phyloP scores from a whole-genome alignment of 2,888 invertebrate species.

The Campoplex capitator region DNA sequence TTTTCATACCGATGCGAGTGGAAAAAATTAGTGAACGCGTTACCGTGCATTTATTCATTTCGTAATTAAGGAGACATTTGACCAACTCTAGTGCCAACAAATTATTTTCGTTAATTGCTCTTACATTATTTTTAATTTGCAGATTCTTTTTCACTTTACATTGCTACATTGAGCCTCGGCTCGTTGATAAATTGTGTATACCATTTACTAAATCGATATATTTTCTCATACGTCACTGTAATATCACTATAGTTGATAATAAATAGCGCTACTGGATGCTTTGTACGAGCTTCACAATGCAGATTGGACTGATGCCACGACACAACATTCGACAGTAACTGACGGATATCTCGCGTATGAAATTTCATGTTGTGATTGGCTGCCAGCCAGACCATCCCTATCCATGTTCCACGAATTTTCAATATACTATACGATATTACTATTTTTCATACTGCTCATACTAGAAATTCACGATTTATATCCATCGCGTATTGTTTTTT shows the following conservation, averaged over 20 bases:
- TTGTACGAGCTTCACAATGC: slow-evolving; percentile 38
- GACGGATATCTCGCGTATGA: slow-evolving; percentile 72
- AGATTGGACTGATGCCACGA: slow-evolving; percentile 73
- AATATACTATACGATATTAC: slow-evolving; percentile 37
- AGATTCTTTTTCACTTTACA: neutral
- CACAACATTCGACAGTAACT: slow-evolving; percentile 73
- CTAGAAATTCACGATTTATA: slow-evolving; percentile 27
- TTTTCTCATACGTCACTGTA: neutral
- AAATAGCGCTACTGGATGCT: slow-evolving; percentile 11
- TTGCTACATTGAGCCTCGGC: neutral
- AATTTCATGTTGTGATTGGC: slow-evolving; percentile 75
- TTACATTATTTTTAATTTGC: neutral
- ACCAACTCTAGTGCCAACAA: neutral
- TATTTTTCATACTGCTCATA: slow-evolving; percentile 7
- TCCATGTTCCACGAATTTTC: slow-evolving; percentile 38
- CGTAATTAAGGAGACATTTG: neutral
- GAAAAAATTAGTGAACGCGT: neutral
- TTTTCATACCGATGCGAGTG: neutral
- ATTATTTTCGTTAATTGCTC: neutral
- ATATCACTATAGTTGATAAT: slow-evolving; percentile 25
- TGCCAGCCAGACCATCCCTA: slow-evolving; percentile 69
- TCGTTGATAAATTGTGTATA: slow-evolving; percentile 2
- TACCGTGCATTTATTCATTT: neutral
- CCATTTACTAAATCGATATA: slow-evolving; percentile 2
- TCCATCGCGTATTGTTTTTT: slow-evolving; percentile 22